Percentiles rank a stretch among this genome's conserved stretches.
Evolutionary conservation across 2,113 vertebrate species (phyloP).

Genomic region (Ascaphus truei): DNA sequence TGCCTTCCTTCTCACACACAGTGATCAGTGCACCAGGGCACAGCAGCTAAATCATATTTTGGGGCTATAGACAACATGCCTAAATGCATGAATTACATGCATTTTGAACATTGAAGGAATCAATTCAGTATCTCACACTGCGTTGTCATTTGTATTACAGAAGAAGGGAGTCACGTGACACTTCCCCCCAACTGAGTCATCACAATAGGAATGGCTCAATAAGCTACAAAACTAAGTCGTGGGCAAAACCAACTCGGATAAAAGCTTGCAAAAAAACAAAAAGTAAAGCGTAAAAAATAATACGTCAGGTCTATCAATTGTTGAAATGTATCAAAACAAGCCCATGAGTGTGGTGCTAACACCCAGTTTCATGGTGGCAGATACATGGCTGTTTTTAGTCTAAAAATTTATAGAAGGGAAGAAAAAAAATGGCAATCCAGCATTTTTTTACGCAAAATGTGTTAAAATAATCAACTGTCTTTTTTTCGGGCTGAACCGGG

Average conservation of each 20-base stretch:
- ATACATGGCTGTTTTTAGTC: too few relatives aligned
- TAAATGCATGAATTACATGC: conserved; percentile 25
- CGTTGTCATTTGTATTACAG: conserved; percentile 34
- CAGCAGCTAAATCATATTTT: conserved; percentile 26
- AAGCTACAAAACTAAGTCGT: conserved; percentile 17
- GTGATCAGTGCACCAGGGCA: conserved; percentile 16
- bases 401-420: too few relatives aligned
- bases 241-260: conserved; percentile 25
- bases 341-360: too few relatives aligned
- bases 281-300: too few relatives aligned
- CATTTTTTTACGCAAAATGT: too few relatives aligned
- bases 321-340: too few relatives aligned
- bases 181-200: conserved; percentile 32
- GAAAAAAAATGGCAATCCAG: too few relatives aligned
- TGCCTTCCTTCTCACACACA: conserved; percentile 25
- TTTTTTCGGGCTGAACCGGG: too few relatives aligned
- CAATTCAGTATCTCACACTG: conserved; percentile 33
- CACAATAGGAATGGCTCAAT: conserved; percentile 32
- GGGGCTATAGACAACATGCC: conserved; percentile 26
- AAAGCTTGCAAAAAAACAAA: conserved; percentile 5
- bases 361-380: too few relatives aligned
- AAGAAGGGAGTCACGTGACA: conserved; percentile 31
- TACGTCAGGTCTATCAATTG: too few relatives aligned
- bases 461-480: too few relatives aligned
- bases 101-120: conserved; percentile 30